A percentile compares a stretch with the other conserved stretches of the same genome.
Evolutionary conservation across 2,797 vertebrate genomes (phyloP).

Genomic region (Alcedo atthis): DNA sequence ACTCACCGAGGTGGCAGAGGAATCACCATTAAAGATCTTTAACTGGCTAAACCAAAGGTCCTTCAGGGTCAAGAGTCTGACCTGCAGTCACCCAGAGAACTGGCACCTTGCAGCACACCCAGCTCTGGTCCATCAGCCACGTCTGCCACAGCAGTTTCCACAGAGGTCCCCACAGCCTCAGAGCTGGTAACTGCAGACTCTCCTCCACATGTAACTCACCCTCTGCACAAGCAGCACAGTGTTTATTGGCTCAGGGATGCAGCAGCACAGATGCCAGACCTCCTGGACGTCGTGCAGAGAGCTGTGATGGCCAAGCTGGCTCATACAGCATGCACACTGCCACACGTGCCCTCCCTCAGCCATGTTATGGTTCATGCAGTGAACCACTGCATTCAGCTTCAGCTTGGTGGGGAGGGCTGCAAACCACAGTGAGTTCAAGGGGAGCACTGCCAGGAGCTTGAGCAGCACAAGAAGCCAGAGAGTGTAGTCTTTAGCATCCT

Average conservation of each 20-base stretch:
- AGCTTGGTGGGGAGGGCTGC: neutral
- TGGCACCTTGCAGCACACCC: neutral
- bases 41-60: neutral
- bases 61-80: neutral
- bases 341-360: neutral
- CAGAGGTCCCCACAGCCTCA: neutral
- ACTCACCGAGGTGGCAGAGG: neutral
- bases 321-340: neutral
- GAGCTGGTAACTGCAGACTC: neutral
- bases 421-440: neutral
- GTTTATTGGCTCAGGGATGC: neutral
- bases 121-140: neutral
- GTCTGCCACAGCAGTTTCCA: neutral
- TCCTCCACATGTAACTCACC: neutral
- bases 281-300: neutral
- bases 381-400: neutral
- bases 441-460: neutral
- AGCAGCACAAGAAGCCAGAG: neutral
- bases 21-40: slow-evolving; percentile 21
- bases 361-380: neutral
- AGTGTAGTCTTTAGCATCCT: neutral
- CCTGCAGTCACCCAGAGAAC: neutral
- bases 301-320: neutral
- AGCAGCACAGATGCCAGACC: neutral
- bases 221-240: neutral